Evolutionary conservation across 2,888 invertebrate species (phyloP).

Genomic region (Heliconius cydno): DNA sequence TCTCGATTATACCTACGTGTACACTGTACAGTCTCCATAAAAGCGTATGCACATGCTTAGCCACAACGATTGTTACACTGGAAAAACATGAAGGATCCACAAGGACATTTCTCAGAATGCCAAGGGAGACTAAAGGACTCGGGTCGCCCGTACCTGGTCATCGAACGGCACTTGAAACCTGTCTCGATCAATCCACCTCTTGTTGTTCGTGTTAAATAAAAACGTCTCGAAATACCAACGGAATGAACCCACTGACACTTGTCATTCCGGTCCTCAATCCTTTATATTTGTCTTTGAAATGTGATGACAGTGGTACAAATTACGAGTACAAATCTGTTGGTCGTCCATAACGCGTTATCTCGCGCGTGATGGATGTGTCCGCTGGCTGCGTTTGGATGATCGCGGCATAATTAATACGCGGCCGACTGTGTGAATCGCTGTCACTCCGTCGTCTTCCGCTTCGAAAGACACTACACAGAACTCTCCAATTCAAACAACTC

Average conservation of each 20-base stretch:
- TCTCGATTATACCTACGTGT: neutral
- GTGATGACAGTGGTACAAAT: constrained; percentile 84
- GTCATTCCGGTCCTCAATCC: constrained; percentile 82
- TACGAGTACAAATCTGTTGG: constrained; percentile 82
- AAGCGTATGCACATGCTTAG: constrained; percentile 36
- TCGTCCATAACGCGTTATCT: constrained; percentile 81
- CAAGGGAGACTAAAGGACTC: constrained; percentile 71
- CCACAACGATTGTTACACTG: constrained; percentile 59
- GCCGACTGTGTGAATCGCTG: constrained; percentile 75
- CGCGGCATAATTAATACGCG: constrained; percentile 79
- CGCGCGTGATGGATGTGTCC: constrained; percentile 77
- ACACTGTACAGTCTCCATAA: constrained; percentile 29
- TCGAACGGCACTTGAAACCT: constrained; percentile 81
- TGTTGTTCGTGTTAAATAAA: constrained; percentile 82
- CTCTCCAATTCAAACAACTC: constrained; percentile 61
- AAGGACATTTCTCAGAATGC: constrained; percentile 80
- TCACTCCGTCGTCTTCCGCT: constrained; percentile 75
- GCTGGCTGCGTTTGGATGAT: constrained; percentile 65
- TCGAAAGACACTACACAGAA: constrained; percentile 67
- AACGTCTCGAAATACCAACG: constrained; percentile 81
- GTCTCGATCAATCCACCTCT: constrained; percentile 83
- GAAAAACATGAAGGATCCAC: constrained; percentile 65
- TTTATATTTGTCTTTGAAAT: constrained; percentile 84
- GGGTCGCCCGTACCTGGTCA: constrained; percentile 69
- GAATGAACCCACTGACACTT: constrained; percentile 79